These are phyloP conservation scores for Drosophila ficusphila DNA, from an alignment of 1,140 invertebrate genomes.

Conservation along the genomic window DNA sequence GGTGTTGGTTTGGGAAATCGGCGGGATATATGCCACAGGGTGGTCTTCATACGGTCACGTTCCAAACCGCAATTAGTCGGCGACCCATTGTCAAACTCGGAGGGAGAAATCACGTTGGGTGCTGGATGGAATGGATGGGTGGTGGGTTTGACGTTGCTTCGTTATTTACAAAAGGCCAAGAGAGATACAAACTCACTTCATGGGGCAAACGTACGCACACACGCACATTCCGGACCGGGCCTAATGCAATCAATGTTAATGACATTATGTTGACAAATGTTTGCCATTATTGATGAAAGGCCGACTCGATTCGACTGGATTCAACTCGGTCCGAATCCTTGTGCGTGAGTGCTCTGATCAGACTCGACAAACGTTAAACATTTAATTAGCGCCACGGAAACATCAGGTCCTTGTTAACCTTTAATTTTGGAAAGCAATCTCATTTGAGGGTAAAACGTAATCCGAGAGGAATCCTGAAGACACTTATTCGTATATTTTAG, in stretches of 20 bases:
- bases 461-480: too few species aligned
- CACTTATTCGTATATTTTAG: too few species aligned
- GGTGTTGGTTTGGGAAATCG: constrained; percentile 7
- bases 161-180: constrained; percentile 71
- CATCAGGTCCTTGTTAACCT: neutral
- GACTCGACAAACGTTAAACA: constrained; percentile 38
- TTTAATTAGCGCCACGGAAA: constrained; percentile 43
- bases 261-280: constrained; percentile 82
- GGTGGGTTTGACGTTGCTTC: constrained; percentile 35
- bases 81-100: constrained; percentile 58
- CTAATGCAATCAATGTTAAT: constrained; percentile 82
- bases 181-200: constrained; percentile 16
- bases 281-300: constrained; percentile 79
- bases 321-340: constrained; percentile 15
- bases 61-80: constrained; percentile 74
- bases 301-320: constrained; percentile 27
- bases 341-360: constrained; percentile 20
- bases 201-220: constrained; percentile 25
- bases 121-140: neutral
- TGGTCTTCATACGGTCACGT: constrained; percentile 54
- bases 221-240: constrained; percentile 67
- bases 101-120: neutral
- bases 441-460: too few species aligned
- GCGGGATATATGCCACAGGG: neutral
- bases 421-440: neutral